These are phyloP conservation scores for Halocynthia aurantium DNA, from an alignment of 23 tunicate genomes.

Conservation along the genomic window DNA sequence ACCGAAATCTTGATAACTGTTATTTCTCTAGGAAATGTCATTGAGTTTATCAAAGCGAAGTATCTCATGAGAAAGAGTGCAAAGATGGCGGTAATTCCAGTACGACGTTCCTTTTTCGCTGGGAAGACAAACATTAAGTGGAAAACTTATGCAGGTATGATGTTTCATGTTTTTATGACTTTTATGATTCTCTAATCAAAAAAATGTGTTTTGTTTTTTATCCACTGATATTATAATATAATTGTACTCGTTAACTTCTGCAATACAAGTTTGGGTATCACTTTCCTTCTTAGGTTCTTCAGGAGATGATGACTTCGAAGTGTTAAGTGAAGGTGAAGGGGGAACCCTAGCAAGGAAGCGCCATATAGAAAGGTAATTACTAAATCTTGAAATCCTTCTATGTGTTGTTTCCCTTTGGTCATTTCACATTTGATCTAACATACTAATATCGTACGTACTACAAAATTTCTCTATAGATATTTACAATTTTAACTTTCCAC, in stretches of 20 bases:
- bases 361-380: neutral
- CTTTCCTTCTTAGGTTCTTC: conserved; percentile 42
- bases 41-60: conserved; percentile 99
- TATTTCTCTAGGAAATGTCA: conserved; percentile 51
- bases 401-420: neutral
- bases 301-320: conserved; percentile 83
- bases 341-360: conserved; percentile 71
- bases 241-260: too few relatives aligned
- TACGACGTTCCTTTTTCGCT: conserved; percentile 62
- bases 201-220: neutral
- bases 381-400: neutral
- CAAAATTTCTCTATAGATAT: too few relatives aligned
- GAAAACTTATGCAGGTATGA: conserved; percentile 81
- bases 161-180: neutral
- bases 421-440: neutral
- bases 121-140: conserved; percentile 57
- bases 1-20: neutral
- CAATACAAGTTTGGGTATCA: neutral
- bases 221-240: neutral
- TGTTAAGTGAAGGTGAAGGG: conserved; percentile 84
- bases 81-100: conserved; percentile 90
- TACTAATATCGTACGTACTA: neutral
- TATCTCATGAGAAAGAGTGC: conserved; percentile 80
- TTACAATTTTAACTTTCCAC: neutral
- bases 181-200: neutral